Percentiles rank a stretch among this genome's conserved stretches.
phyloP scores from a whole-genome alignment of 1,140 invertebrate genomes.

The Theocolax elegans region DNA sequence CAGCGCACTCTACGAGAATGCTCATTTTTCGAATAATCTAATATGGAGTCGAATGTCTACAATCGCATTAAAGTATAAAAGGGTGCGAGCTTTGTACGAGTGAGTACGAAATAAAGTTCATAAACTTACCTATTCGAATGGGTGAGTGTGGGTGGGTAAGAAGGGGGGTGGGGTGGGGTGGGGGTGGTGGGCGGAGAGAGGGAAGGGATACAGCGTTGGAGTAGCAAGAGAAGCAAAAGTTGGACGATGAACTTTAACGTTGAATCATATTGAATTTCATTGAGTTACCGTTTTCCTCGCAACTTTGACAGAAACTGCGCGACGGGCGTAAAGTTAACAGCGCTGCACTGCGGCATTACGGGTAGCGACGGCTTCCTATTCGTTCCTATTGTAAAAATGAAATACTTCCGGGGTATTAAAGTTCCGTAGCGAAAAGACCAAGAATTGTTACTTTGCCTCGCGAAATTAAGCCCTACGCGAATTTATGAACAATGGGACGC shows the following conservation, averaged over 20 bases:
- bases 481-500: not conserved
- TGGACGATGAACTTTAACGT: conserved; percentile 32
- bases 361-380: not conserved
- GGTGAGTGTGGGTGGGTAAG: too few species aligned
- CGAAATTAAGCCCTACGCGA: not conserved
- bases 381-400: conserved; percentile 30
- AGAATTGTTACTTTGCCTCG: not conserved
- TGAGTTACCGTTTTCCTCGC: conserved; percentile 29
- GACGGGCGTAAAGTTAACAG: conserved; percentile 14
- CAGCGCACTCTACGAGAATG: too few species aligned
- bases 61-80: conserved; percentile 14
- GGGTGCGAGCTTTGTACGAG: not conserved
- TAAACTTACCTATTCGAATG: conserved; percentile 10
- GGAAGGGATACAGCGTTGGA: too few species aligned
- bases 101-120: conserved; percentile 22
- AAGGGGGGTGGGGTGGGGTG: too few species aligned
- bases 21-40: not conserved
- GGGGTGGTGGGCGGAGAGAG: too few species aligned
- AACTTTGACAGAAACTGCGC: conserved; percentile 17
- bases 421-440: not conserved
- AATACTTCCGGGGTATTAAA: conserved; percentile 11
- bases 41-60: not conserved
- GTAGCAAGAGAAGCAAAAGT: conserved; percentile 4
- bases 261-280: conserved; percentile 41
- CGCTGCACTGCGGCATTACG: not conserved